Evolutionary conservation across 2,888 invertebrate species (phyloP).

Genomic region (Torymus auratus): DNA sequence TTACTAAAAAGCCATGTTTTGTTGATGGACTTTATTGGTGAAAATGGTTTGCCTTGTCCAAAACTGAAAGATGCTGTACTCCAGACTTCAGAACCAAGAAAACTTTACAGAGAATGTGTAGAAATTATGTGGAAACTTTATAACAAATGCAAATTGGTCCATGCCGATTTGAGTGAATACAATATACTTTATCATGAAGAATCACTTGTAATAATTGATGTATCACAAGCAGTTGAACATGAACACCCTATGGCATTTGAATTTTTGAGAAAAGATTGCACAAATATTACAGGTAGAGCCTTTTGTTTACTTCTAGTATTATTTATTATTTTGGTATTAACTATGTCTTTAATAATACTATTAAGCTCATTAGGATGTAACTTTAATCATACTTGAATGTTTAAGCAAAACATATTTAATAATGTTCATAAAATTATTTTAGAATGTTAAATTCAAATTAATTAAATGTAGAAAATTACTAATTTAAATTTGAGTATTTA

Average conservation of each 20-base stretch:
- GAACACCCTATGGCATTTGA: slow-evolving; percentile 97
- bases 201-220: slow-evolving; percentile 95
- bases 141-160: slow-evolving; percentile 94
- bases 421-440: too few species aligned
- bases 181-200: slow-evolving; percentile 92
- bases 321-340: too few species aligned
- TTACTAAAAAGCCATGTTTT: slow-evolving; percentile 92
- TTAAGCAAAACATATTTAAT: too few species aligned
- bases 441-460: too few species aligned
- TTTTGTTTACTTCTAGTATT: too few species aligned
- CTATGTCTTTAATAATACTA: too few species aligned
- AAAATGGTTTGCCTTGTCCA: slow-evolving; percentile 94
- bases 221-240: slow-evolving; percentile 98
- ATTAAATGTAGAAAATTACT: not conserved
- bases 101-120: slow-evolving; percentile 88
- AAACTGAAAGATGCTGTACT: slow-evolving; percentile 92
- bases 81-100: slow-evolving; percentile 84
- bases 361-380: too few species aligned
- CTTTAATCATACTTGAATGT: too few species aligned
- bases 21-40: slow-evolving; percentile 96
- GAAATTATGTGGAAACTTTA: slow-evolving; percentile 96
- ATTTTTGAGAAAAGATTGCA: slow-evolving; percentile 96
- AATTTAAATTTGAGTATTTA: not conserved
- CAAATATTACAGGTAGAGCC: slow-evolving; percentile 85
- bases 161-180: slow-evolving; percentile 98